These are phyloP conservation scores for Accipiter virgatus DNA, from an alignment of 2,113 vertebrate genomes.

Conservation along the genomic window DNA sequence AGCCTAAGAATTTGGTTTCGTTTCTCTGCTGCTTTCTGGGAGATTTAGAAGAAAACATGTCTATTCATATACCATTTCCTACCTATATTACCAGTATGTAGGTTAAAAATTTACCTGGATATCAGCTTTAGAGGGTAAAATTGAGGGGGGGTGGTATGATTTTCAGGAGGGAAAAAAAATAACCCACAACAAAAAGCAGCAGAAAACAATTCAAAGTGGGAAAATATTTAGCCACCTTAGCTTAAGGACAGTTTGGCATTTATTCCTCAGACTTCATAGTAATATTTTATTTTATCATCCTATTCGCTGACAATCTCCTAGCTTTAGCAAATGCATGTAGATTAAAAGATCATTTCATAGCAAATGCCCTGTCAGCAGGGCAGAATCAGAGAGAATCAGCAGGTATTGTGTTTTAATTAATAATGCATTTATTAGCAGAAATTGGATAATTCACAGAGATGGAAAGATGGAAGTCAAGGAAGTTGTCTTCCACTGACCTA, in stretches of 20 bases:
- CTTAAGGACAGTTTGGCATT: background rate
- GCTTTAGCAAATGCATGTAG: background rate
- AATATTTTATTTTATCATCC: background rate
- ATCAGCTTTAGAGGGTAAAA: background rate
- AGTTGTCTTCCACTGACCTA: background rate
- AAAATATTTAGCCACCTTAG: background rate
- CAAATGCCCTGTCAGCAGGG: background rate
- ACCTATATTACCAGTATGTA: background rate
- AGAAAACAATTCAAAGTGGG: background rate
- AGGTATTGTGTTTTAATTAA: background rate
- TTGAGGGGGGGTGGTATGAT: background rate
- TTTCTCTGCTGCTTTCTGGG: background rate
- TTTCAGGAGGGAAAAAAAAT: background rate
- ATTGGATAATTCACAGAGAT: background rate
- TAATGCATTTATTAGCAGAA: background rate
- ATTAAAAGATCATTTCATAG: background rate
- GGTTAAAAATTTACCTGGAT: background rate
- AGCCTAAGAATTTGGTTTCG: background rate
- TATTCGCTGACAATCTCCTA: background rate
- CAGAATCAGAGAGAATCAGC: background rate
- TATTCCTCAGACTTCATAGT: background rate
- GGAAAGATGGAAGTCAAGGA: background rate
- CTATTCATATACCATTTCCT: background rate
- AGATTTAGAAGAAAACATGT: background rate
- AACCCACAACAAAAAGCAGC: rapidly evolving